A percentile compares a stretch with the other conserved stretches of the same genome.
Evolutionary conservation across 2,113 vertebrate species (phyloP).

Genomic region (Thermophis baileyi): DNA sequence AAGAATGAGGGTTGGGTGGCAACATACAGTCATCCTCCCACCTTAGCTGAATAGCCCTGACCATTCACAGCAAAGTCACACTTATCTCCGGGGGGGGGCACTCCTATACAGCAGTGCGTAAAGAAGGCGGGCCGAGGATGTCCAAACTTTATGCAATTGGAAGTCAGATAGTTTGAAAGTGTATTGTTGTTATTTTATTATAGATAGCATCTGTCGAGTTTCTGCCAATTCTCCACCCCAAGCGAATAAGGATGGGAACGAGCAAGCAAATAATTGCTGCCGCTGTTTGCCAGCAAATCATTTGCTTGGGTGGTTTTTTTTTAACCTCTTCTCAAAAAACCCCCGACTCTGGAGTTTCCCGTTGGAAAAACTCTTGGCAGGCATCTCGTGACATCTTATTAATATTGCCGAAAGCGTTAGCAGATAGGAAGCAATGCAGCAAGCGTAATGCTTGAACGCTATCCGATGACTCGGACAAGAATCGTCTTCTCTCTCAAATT

Average conservation of each 20-base stretch:
- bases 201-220: neutral
- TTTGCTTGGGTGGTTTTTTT: neutral
- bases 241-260: neutral
- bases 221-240: neutral
- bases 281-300: neutral
- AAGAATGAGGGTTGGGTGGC: neutral
- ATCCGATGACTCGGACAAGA: neutral
- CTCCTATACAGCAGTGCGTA: neutral
- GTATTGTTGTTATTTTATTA: neutral
- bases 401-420: neutral
- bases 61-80: neutral
- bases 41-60: neutral
- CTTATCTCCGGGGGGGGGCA: neutral
- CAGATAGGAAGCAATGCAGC: neutral
- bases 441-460: neutral
- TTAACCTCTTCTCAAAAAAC: neutral
- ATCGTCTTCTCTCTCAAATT: too few relatives aligned
- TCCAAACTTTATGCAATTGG: neutral
- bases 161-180: neutral
- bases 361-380: neutral
- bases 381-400: neutral
- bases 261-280: neutral
- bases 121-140: neutral
- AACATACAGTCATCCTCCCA: neutral
- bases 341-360: neutral